Conservation (phyloP, 2,888 invertebrate genomes). For the Hypomecis punctinalis region DNA sequence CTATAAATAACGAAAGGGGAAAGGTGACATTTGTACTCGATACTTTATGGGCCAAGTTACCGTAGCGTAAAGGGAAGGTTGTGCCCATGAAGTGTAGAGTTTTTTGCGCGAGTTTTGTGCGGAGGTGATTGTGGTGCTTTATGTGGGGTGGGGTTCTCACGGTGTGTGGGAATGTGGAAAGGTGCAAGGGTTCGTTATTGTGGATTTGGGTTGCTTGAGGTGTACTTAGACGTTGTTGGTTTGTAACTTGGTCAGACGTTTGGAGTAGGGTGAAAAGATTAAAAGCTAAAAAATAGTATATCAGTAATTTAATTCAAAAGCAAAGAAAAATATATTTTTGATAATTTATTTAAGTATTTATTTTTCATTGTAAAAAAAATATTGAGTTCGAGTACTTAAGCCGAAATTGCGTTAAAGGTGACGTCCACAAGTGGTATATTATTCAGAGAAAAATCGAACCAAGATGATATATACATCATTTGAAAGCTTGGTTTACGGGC, state of each 20-base stretch:
- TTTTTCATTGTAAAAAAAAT: too few relatives aligned
- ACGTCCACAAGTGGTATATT: too few relatives aligned
- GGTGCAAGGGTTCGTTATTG: constrained; percentile 66
- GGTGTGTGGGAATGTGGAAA: constrained; percentile 81
- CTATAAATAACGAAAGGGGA: constrained; percentile 48
- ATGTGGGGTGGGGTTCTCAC: constrained; percentile 74
- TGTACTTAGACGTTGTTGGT: constrained; percentile 19
- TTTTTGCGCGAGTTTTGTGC: constrained; percentile 52
- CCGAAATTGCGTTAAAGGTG: too few relatives aligned
- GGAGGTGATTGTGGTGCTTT: constrained; percentile 65
- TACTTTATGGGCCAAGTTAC: constrained; percentile 49
- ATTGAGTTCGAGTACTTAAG: too few relatives aligned
- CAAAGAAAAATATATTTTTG: too few relatives aligned
- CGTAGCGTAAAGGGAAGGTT: constrained; percentile 55
- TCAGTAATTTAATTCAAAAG: too few relatives aligned
- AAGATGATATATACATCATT: too few relatives aligned
- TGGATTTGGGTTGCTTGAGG: constrained; percentile 29
- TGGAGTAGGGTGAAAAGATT: too few relatives aligned
- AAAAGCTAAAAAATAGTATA: too few relatives aligned
- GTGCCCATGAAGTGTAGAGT: constrained; percentile 48
- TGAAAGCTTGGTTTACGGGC: too few relatives aligned
- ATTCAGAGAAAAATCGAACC: too few relatives aligned
- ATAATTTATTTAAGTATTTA: too few relatives aligned
- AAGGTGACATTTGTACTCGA: constrained; percentile 49
- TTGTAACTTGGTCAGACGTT: background rate